A percentile compares a stretch with the other conserved stretches of the same genome.
These are phyloP conservation scores for Epistrophe eligans DNA, from an alignment of 2,888 invertebrate genomes.

Conservation along the genomic window DNA sequence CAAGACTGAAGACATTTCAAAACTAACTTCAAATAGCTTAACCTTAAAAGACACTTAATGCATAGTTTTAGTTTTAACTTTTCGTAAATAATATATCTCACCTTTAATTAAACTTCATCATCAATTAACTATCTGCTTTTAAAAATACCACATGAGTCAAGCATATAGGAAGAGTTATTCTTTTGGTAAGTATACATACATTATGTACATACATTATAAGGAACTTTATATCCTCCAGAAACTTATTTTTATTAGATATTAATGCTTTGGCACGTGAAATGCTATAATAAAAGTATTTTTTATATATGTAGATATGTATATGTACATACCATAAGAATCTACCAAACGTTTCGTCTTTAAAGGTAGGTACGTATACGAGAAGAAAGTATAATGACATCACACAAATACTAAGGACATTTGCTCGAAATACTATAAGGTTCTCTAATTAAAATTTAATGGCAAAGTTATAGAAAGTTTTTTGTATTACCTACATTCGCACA, in stretches of 20 bases:
- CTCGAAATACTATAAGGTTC: slow-evolving; percentile 55
- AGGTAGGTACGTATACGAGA: not conserved
- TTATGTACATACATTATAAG: not conserved
- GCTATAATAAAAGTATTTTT: not conserved
- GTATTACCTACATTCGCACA: slow-evolving; percentile 54
- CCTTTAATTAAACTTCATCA: not conserved
- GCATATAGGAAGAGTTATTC: not conserved
- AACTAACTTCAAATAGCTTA: not conserved
- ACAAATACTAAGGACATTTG: slow-evolving; percentile 29
- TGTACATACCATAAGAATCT: too few relatives aligned
- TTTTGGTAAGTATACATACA: not conserved
- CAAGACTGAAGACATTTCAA: too few relatives aligned
- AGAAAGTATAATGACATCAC: slow-evolving; percentile 25
- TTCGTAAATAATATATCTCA: not conserved
- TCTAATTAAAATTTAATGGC: slow-evolving; percentile 74
- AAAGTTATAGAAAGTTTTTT: slow-evolving; percentile 56
- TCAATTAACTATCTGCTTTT: not conserved
- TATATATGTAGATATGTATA: too few relatives aligned
- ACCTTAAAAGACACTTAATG: not conserved
- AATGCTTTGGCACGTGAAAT: slow-evolving; percentile 11
- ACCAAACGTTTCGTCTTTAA: slow-evolving; percentile 11
- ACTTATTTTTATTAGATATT: slow-evolving; percentile 29
- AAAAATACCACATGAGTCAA: slow-evolving; percentile 19
- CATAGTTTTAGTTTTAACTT: not conserved
- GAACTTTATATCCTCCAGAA: slow-evolving; percentile 45